Percentiles rank a stretch among this genome's conserved stretches.
Evolutionary conservation across 2,888 invertebrate species (phyloP).

Genomic region (Sesia apiformis): DNA sequence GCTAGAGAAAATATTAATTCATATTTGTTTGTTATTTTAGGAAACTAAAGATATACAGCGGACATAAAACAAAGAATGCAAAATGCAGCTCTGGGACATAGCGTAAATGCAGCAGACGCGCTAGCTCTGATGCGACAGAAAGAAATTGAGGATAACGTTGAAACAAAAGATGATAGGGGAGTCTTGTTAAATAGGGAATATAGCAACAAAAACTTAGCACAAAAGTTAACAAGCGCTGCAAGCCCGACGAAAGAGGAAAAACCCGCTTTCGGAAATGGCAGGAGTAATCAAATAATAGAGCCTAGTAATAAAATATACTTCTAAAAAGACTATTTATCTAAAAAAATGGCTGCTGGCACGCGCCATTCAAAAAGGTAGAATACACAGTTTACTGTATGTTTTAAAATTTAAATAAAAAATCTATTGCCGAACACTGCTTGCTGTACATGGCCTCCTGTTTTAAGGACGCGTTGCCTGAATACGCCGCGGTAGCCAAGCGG

Average conservation of each 20-base stretch:
- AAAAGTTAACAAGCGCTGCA: constrained; percentile 83
- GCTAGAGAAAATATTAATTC: constrained; percentile 1
- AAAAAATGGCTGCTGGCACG: too few relatives aligned
- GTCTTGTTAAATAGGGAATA: constrained; percentile 85
- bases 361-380: too few relatives aligned
- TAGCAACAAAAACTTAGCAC: constrained; percentile 91
- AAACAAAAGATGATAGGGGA: constrained; percentile 74
- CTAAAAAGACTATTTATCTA: too few relatives aligned
- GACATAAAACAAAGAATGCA: constrained; percentile 75
- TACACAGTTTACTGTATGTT: too few relatives aligned
- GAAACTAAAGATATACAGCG: constrained; percentile 73
- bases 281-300: too few relatives aligned
- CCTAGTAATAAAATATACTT: too few relatives aligned
- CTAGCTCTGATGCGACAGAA: constrained; percentile 62
- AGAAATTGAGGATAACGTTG: constrained; percentile 73
- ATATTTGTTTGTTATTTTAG: constrained; percentile 30
- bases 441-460: too few relatives aligned
- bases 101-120: constrained; percentile 59
- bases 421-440: too few relatives aligned
- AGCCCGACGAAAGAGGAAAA: constrained; percentile 75
- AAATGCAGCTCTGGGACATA: constrained; percentile 74
- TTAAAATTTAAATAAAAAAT: too few relatives aligned
- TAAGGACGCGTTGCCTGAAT: too few relatives aligned
- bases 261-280: constrained; percentile 87
- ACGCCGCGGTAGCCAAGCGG: too few relatives aligned